Evolutionary conservation across 2,797 vertebrate species (phyloP).

Genomic region (Eulemur coronatus): DNA sequence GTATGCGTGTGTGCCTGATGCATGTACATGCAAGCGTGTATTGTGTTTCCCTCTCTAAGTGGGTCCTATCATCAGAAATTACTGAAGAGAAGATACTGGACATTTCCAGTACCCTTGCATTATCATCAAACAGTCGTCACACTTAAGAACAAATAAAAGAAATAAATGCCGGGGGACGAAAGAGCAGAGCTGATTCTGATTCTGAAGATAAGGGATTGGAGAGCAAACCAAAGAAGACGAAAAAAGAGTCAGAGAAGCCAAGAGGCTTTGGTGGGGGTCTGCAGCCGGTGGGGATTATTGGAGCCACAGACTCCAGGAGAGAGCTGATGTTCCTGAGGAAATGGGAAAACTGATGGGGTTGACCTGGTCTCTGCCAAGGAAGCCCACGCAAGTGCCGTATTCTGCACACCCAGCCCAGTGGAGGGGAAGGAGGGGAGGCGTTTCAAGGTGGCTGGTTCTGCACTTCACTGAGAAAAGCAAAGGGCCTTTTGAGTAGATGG

Average conservation of each 20-base stretch:
- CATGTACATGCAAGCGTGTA: too few species aligned
- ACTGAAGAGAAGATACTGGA: not conserved
- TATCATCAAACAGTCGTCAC: not conserved
- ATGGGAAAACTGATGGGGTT: not conserved
- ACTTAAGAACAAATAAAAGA: not conserved
- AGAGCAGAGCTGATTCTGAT: not conserved
- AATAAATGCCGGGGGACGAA: not conserved
- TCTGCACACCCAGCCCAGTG: slow-evolving; percentile 24
- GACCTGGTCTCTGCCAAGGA: not conserved
- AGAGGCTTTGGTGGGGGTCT: not conserved
- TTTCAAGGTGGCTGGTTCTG: not conserved
- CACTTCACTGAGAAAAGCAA: not conserved
- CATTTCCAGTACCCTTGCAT: not conserved
- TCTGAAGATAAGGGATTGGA: not conserved
- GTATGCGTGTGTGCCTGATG: accelerated
- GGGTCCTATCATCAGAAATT: not conserved
- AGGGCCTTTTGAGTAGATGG: not conserved
- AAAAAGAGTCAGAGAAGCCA: not conserved
- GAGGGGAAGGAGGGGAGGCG: not conserved
- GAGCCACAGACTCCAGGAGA: too few species aligned
- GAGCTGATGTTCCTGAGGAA: not conserved
- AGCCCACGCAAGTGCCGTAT: not conserved
- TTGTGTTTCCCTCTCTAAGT: not conserved
- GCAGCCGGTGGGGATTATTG: too few species aligned
- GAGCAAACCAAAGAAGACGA: not conserved